Percentiles rank a stretch among this genome's conserved stretches.
phyloP scores from a whole-genome alignment of 2,797 vertebrate species.

The Syngnathus rostellatus region DNA sequence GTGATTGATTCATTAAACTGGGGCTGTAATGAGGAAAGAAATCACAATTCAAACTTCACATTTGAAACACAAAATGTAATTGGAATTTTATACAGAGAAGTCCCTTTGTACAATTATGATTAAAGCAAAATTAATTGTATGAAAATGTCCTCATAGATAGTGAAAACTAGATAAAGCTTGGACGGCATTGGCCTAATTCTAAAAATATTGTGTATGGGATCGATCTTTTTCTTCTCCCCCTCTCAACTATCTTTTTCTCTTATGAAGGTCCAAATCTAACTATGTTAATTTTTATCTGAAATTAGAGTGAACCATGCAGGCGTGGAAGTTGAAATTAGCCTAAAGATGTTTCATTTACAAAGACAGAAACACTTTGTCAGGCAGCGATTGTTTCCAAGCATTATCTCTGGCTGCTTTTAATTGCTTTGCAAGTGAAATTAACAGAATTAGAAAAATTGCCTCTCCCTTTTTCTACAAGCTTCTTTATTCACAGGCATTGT shows the following conservation, averaged over 20 bases:
- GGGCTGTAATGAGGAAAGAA: conserved; percentile 68
- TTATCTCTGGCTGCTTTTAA: conserved; percentile 90
- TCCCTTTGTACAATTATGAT: conserved; percentile 80
- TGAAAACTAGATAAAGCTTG: conserved; percentile 73
- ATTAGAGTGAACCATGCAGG: conserved; percentile 77
- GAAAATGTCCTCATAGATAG: conserved; percentile 78
- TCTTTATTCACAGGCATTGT: conserved; percentile 88
- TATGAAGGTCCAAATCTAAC: conserved; percentile 75
- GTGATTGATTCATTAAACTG: conserved; percentile 72
- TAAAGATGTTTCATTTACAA: conserved; percentile 86
- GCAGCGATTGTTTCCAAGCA: conserved; percentile 79
- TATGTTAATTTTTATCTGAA: conserved; percentile 90
- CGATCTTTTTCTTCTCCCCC: conserved; percentile 55
- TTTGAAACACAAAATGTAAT: conserved; percentile 76
- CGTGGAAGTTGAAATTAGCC: conserved; percentile 83
- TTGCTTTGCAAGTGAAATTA: conserved; percentile 98
- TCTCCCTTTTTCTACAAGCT: conserved; percentile 79
- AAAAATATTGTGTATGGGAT: conserved; percentile 74
- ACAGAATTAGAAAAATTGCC: conserved; percentile 93
- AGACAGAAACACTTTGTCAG: conserved; percentile 85
- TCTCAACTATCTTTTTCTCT: conserved; percentile 31
- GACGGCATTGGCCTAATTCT: conserved; percentile 59
- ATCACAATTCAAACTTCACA: conserved; percentile 73
- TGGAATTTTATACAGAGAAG: conserved; percentile 74
- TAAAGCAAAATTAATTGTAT: conserved; percentile 83